Evolutionary conservation across 2,113 vertebrate genomes (phyloP), one percentile per base, ranked within the genome.

Genomic region (Pedetes capensis): DNA sequence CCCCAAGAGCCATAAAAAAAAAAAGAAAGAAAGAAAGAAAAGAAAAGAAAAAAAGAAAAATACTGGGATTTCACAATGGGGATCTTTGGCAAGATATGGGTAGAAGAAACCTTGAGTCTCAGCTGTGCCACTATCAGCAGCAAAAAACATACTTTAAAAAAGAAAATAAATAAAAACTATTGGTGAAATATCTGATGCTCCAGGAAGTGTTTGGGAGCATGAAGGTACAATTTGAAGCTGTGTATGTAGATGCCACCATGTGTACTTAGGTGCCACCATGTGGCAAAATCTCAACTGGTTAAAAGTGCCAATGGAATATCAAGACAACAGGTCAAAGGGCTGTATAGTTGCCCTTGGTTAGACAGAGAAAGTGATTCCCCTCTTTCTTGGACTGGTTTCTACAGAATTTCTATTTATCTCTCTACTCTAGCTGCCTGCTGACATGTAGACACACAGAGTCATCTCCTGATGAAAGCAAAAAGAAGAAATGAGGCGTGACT

Each of bases 401-500:
- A 25, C 8, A 47, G 22, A 81, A 79, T 68, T 37, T 91, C 61
- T 63, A 5, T 39, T 91, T 61, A 18, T 39, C 34, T 75, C 25
- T 87, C 47, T 23, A 51, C 34, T 75, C 78, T 85, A 20, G 49
- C 68, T 91, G n/a, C 72, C 89, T 95, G 72, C 42, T 49, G 61
- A 75, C 29, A 16, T 57, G 47, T 51, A 83, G 39, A 93, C 34
- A 44, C 57, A 57, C 10, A 29, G 13, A 16, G 69, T 75, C 68
- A 63, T 49, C 51, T 44, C 74, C 20, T 94, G 68, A 72, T 74
- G 37, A 91, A 89, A 89, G 44, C 61, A 74, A 59, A 93, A 75
- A 83, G 20, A 74, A 59, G 75, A 96, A 92, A 89, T 11, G 69
- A 86, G 47, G 10, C 64, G 82, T 93, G 44, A 64, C 69, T 85